These are phyloP conservation scores for Neodiprion lecontei DNA, from an alignment of 1,140 invertebrate genomes.

Conservation along the genomic window DNA sequence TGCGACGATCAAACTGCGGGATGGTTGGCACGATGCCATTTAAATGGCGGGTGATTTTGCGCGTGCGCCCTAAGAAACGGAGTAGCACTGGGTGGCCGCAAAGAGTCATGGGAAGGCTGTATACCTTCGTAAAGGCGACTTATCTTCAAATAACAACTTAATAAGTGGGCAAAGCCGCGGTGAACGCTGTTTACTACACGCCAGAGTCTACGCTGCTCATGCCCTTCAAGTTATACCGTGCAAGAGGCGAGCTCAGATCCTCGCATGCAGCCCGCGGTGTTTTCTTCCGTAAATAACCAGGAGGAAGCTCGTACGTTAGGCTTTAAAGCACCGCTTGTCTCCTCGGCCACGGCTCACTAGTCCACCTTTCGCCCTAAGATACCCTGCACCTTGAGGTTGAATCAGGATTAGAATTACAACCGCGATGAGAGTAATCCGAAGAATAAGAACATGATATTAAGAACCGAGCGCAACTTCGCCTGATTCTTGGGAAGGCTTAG, in stretches of 20 bases:
- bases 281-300: constrained; percentile 37
- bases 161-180: background rate
- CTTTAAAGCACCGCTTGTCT: constrained; percentile 38
- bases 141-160: constrained; percentile 8
- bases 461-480: background rate
- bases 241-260: constrained; percentile 18
- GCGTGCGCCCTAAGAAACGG: background rate
- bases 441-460: background rate
- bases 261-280: constrained; percentile 15
- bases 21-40: background rate
- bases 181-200: background rate
- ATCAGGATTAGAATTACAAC: constrained; percentile 27
- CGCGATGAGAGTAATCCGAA: constrained; percentile 10
- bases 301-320: constrained; percentile 43
- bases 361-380: constrained; percentile 4
- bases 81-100: background rate
- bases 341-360: constrained; percentile 18
- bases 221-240: constrained; percentile 36
- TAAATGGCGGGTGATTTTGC: background rate
- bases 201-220: background rate
- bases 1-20: background rate
- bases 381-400: constrained; percentile 16
- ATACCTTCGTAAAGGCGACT: background rate
- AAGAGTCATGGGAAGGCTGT: background rate
- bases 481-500: too few relatives aligned